Conservation (phyloP, 2,888 invertebrate genomes). For the Troides oblongomaculatus region DNA sequence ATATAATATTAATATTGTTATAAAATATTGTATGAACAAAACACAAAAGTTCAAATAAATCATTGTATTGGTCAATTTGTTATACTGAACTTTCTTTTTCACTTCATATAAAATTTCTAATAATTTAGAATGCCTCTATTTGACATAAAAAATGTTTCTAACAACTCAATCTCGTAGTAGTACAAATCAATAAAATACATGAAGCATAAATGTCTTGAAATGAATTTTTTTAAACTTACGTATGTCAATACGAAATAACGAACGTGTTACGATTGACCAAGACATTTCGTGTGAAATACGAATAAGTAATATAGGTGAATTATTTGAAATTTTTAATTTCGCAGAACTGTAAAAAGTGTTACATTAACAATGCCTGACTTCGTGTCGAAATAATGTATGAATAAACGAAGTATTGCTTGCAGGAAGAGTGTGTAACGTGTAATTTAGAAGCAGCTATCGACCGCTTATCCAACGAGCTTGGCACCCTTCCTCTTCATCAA, state of each 20-base stretch:
- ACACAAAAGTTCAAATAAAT: too few species aligned
- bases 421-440: slow-evolving; percentile 66
- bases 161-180: background rate
- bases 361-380: slow-evolving; percentile 68
- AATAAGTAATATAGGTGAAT: slow-evolving; percentile 19
- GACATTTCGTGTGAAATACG: slow-evolving; percentile 15
- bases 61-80: too few species aligned
- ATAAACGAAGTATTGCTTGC: slow-evolving; percentile 74
- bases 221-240: slow-evolving; percentile 1
- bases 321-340: slow-evolving; percentile 19
- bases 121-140: background rate
- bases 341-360: slow-evolving; percentile 50
- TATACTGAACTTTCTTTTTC: too few species aligned
- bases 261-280: slow-evolving; percentile 15
- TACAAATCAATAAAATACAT: background rate
- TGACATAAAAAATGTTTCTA: background rate
- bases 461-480: slow-evolving; percentile 62
- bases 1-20: too few species aligned
- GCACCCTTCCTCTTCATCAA: background rate
- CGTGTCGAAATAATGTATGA: slow-evolving; percentile 72
- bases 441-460: slow-evolving; percentile 67
- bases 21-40: too few species aligned
- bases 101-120: background rate
- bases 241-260: slow-evolving; percentile 8
- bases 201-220: background rate